Evolutionary conservation across 2,113 vertebrate genomes (phyloP).

Genomic region (Montifringilla adamsi): DNA sequence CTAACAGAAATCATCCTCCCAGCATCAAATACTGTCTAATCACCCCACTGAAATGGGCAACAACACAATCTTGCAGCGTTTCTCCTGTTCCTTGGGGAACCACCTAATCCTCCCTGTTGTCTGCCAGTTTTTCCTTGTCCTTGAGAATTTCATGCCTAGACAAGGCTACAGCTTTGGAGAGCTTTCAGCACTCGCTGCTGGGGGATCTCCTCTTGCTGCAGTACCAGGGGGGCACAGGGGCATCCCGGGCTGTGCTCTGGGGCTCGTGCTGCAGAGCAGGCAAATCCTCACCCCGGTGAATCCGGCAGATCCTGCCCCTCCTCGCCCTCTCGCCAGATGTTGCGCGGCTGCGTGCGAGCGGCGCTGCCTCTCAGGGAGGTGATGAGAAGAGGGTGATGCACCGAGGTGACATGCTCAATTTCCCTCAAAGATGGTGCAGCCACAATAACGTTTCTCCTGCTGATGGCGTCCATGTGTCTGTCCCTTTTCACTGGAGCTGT

Average conservation of each 20-base stretch:
- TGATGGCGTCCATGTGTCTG: slow-evolving; percentile 59
- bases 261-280: rapidly evolving
- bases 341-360: not conserved
- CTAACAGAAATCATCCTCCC: not conserved
- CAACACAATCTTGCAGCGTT: not conserved
- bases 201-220: not conserved
- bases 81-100: slow-evolving; percentile 9
- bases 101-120: slow-evolving; percentile 27
- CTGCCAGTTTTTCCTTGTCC: slow-evolving; percentile 35
- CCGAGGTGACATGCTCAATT: slow-evolving; percentile 51
- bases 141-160: not conserved
- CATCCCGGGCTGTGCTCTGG: not conserved
- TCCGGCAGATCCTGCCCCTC: not conserved
- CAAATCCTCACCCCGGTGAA: not conserved
- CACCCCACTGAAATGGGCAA: not conserved
- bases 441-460: slow-evolving; percentile 42
- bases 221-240: not conserved
- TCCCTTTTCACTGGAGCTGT: slow-evolving; percentile 3
- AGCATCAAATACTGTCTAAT: not conserved
- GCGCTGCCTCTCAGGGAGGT: slow-evolving; percentile 29
- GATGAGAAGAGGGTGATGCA: slow-evolving; percentile 54
- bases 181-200: not conserved
- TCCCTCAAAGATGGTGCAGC: slow-evolving; percentile 51
- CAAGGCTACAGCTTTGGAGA: not conserved
- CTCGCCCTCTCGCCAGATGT: not conserved